A percentile compares a stretch with the other conserved stretches of the same genome.
phyloP scores from a whole-genome alignment of 2,113 vertebrate genomes.

The Gymnorhina tibicen region DNA sequence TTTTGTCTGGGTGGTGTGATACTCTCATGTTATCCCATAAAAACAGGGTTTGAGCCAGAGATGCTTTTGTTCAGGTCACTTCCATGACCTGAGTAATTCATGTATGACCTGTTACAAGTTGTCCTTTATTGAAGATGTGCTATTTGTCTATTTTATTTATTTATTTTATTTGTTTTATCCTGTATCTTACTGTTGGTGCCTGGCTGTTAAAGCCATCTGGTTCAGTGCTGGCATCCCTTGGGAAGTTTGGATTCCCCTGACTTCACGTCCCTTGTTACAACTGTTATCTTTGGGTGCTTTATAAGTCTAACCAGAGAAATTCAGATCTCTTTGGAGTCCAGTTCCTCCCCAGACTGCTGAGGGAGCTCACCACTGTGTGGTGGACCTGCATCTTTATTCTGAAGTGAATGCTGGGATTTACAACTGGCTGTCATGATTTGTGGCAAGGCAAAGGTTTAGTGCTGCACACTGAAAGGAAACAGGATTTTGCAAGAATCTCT shows the following conservation, averaged over 20 bases:
- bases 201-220: neutral
- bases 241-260: neutral
- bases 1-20: neutral
- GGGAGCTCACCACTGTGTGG: neutral
- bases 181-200: neutral
- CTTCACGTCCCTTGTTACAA: neutral
- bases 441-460: neutral
- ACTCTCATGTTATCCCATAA: neutral
- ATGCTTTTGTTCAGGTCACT: neutral
- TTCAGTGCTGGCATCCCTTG: neutral
- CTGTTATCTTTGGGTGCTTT: neutral
- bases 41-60: neutral
- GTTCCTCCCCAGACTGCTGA: neutral
- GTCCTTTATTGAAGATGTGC: neutral
- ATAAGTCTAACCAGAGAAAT: neutral
- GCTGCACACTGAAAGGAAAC: neutral
- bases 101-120: neutral
- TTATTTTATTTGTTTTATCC: neutral
- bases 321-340: neutral
- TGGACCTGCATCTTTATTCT: neutral
- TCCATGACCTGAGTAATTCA: neutral
- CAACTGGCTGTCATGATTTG: neutral
- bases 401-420: neutral
- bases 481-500: neutral
- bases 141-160: neutral